Conservation (phyloP, 2,113 vertebrate genomes). For the Origma solitaria region DNA sequence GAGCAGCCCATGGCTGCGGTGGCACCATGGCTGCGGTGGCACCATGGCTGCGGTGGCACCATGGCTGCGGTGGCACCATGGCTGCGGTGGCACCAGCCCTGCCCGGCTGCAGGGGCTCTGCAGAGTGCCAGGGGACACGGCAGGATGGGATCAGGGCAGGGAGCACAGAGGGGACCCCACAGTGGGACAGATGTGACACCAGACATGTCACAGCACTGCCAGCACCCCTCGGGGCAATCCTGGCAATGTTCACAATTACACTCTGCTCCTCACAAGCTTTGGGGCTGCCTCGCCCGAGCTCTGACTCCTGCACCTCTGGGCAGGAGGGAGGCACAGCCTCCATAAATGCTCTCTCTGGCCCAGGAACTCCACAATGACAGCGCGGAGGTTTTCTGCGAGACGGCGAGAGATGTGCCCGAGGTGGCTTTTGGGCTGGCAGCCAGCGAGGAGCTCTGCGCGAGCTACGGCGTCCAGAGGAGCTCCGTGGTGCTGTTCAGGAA, state of each 20-base stretch:
- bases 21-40: no score
- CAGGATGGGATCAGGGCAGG: neutral
- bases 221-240: neutral
- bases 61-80: no score
- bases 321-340: neutral
- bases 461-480: slow-evolving; percentile 72
- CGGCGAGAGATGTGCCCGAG: slow-evolving; percentile 80
- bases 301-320: neutral
- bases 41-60: no score
- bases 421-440: slow-evolving; percentile 77
- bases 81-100: neutral
- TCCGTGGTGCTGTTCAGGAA: slow-evolving; percentile 80
- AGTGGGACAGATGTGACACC: no score
- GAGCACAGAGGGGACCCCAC: neutral
- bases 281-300: neutral
- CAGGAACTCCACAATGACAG: slow-evolving; percentile 76
- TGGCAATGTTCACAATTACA: neutral
- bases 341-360: neutral
- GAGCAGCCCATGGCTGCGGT: no score
- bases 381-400: slow-evolving; percentile 74
- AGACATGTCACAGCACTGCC: neutral
- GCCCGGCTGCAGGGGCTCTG: neutral
- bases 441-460: slow-evolving; percentile 53
- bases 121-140: neutral
- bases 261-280: neutral